Conservation (phyloP, 2,113 vertebrate genomes). For the Zeus faber region DNA sequence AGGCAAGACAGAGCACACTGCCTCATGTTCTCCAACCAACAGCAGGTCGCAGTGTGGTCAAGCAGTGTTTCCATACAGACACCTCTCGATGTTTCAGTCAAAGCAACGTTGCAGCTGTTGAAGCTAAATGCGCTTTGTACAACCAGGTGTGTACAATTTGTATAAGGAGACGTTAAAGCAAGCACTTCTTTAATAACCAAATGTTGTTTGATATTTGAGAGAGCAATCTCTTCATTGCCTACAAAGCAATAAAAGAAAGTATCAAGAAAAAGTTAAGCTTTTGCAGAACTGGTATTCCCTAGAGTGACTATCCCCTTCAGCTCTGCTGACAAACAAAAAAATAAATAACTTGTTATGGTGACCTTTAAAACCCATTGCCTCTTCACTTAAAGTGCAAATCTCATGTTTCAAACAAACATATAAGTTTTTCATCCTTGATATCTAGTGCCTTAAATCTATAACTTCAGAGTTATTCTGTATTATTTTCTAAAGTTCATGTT, state of each 20-base stretch:
- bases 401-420: too few relatives aligned
- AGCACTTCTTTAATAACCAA: slow-evolving; percentile 9
- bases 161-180: too few relatives aligned
- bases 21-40: slow-evolving; percentile 14
- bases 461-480: too few relatives aligned
- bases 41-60: slow-evolving; percentile 11
- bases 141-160: too few relatives aligned
- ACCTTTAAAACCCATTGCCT: background rate
- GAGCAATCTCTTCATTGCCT: slow-evolving; percentile 11
- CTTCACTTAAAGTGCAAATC: slow-evolving; percentile 30
- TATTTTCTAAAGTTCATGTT: too few relatives aligned
- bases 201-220: slow-evolving; percentile 25
- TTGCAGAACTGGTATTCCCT: slow-evolving; percentile 6
- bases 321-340: slow-evolving; percentile 18
- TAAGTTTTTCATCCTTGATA: too few relatives aligned
- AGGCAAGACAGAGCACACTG: slow-evolving; percentile 3
- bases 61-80: slow-evolving; percentile 11
- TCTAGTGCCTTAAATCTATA: too few relatives aligned
- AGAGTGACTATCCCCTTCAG: slow-evolving; percentile 15
- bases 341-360: slow-evolving; percentile 24
- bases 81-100: slow-evolving; percentile 9
- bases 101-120: too few relatives aligned
- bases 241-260: slow-evolving; percentile 3
- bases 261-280: background rate
- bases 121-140: too few relatives aligned